Base-by-base conservation (phyloP, 2,888 invertebrate species). In the Phortica okadai region DNA sequence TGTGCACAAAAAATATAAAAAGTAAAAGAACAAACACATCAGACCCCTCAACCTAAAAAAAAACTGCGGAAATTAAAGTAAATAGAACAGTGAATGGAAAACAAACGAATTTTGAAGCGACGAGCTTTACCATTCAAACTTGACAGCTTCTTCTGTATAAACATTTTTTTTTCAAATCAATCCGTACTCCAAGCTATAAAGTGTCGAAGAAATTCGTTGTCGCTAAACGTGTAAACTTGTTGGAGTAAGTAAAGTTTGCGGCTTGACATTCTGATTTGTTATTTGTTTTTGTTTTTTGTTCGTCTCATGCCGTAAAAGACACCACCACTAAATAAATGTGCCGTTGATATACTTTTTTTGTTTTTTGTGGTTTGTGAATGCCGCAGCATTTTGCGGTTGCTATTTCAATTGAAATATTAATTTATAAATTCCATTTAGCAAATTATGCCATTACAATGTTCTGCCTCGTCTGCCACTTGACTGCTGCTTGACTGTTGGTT, bases 341-440 rank as follows among this genome's bases (percentile, higher is more conserved):
- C 33, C 33, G 33, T 33, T 2, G 4, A 33, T 33, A 33, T 33
- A 21, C 21, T 21, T 33, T 33, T 14, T 5, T 50, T n/a, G n/a
- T 50, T 50, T 50, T 50, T 8, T 8, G 10, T 50, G 14, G 10
- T 50, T 14, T 11, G 8, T 11, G 6, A 50, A 50, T 50, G 50
- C 4, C 50, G 14, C 2, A 74, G 33, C 54, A 54, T 42, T 54
- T 21, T 74, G 33, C 41, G 33, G 25, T 56, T 58, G 45, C 58
- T 14, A 79, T 80, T 82, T 72, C 73, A 81, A 85, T 79, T 88
- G 78, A 82, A 85, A 85, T 85, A 87, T 85, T 87, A 86, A 85
- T 87, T 79, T 81, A 76, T 72, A 79, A 81, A 81, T 81, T 81
- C 81, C 81, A 69, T 64, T 64, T 33, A 25, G 16, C 16, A 75